Evolutionary conservation across 2,113 vertebrate species (phyloP).

Genomic region (Scopus umbretta): DNA sequence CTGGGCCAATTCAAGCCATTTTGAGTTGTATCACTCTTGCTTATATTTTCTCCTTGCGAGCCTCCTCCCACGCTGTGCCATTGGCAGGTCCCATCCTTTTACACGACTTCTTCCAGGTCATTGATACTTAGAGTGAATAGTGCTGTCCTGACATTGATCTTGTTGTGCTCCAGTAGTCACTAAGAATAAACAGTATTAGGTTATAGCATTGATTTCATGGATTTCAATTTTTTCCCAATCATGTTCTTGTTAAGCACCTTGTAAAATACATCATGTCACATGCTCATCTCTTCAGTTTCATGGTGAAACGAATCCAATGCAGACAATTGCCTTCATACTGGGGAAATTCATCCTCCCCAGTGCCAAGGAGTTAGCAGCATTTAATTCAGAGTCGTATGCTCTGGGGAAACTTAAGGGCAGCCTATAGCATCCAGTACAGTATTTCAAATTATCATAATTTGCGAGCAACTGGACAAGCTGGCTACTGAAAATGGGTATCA

Average conservation of each 20-base stretch:
- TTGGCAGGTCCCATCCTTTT: not conserved
- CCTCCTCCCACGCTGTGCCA: not conserved
- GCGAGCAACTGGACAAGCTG: not conserved
- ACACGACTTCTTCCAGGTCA: conserved; percentile 38
- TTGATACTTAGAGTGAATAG: conserved; percentile 60
- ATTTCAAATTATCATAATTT: conserved; percentile 25
- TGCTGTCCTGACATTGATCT: conserved; percentile 65
- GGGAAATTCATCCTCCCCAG: not conserved
- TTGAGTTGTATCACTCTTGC: not conserved
- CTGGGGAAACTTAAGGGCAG: not conserved
- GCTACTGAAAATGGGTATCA: not conserved
- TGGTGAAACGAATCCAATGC: not conserved
- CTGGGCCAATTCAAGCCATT: not conserved
- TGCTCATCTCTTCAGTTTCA: not conserved
- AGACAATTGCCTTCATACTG: not conserved
- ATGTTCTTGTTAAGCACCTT: conserved; percentile 60
- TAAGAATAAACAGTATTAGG: conserved; percentile 59
- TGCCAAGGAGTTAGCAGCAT: not conserved
- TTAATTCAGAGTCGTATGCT: not conserved
- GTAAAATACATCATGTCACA: conserved; percentile 48
- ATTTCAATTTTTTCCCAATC: conserved; percentile 59
- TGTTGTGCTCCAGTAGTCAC: conserved; percentile 54
- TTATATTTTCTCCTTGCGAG: not conserved
- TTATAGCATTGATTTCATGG: conserved; percentile 71
- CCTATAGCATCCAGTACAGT: not conserved